phyloP scores from a whole-genome alignment of 2,888 invertebrate genomes.

The Cactoblastis cactorum region DNA sequence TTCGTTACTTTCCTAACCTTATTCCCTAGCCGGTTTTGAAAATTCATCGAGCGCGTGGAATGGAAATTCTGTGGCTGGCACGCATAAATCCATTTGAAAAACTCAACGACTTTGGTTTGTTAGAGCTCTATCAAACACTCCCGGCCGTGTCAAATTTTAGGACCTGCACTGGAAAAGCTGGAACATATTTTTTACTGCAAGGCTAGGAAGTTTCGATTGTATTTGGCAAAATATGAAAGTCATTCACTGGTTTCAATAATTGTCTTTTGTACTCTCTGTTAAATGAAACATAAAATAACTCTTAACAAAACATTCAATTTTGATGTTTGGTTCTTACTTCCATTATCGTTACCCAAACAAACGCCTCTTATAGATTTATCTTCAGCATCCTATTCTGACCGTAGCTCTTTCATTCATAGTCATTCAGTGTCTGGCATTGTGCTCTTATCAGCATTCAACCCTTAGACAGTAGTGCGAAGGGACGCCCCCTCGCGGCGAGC shows the following conservation, averaged over 20 bases:
- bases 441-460: conserved; percentile 51
- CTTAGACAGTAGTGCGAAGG: conserved; percentile 40
- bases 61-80: neutral
- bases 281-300: no score
- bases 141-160: neutral
- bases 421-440: conserved; percentile 43
- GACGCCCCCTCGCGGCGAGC: conserved; percentile 45
- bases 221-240: no score
- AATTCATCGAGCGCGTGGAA: neutral
- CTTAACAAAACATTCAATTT: no score
- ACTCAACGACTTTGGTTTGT: neutral
- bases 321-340: neutral
- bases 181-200: neutral
- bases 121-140: neutral
- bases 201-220: neutral
- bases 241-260: no score
- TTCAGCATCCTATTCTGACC: conserved; percentile 16
- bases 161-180: neutral
- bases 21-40: neutral
- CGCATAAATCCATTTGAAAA: neutral
- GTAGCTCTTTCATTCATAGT: conserved; percentile 35
- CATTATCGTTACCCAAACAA: neutral
- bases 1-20: neutral
- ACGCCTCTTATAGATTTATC: neutral
- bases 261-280: no score